Evolutionary conservation across 2,888 invertebrate genomes (phyloP), one percentile per base, ranked within the genome.

Genomic region (Leptura quadrifasciata): DNA sequence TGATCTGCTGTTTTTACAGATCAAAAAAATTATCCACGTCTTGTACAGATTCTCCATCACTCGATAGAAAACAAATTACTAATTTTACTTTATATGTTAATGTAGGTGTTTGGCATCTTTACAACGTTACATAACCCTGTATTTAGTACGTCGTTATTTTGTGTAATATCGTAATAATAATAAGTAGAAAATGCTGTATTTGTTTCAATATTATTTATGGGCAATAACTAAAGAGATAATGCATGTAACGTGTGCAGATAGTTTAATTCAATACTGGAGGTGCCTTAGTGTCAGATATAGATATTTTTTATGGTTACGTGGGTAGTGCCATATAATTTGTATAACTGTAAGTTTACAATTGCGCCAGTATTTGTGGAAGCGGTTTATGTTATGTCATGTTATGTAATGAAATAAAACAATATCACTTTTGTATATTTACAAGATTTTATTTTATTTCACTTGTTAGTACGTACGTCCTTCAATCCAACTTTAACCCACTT

Each of bases 371-470:
- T 31, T 8, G 27, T 15, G 39, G 39, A 39, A 39, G 15, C 15
- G 39, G 15, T 39, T 39, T 39, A 15, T 15, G 10, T 39, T 39
- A n/a, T n/a, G n/a, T n/a, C n/a, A n/a, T n/a, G n/a, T n/a, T n/a
- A n/a, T n/a, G n/a, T 39, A 39, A 27, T 27, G 8, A 63, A 63
- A 63, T 63, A 31, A 31, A 31, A 31, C n/a, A n/a, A n/a, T n/a
- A n/a, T n/a, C n/a, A n/a, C n/a, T n/a, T n/a, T n/a, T n/a, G n/a
- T n/a, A n/a, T n/a, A n/a, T n/a, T n/a, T n/a, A n/a, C n/a, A n/a
- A n/a, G n/a, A n/a, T n/a, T n/a, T n/a, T n/a, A n/a, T n/a, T n/a
- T n/a, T n/a, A n/a, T n/a, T n/a, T n/a, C n/a, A n/a, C n/a, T n/a
- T n/a, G n/a, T n/a, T n/a, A n/a, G n/a, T n/a, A n/a, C n/a, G n/a